Conservation (phyloP, 2,888 invertebrate species). For the Aelia acuminata region DNA sequence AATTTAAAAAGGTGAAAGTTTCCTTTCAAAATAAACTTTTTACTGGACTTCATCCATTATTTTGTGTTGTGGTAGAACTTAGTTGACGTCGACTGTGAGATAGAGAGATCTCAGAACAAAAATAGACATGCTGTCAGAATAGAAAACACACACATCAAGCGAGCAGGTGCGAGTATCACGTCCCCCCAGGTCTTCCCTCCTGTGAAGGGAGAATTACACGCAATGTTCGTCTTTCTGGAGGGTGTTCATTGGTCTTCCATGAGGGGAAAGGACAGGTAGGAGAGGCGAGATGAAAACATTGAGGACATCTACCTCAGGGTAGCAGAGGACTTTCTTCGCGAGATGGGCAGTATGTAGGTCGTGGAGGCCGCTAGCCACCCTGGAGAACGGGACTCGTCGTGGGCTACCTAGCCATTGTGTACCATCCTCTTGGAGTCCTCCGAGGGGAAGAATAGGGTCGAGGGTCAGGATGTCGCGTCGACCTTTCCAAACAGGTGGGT, state of each 20-base stretch:
- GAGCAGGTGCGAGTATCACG: slow-evolving; percentile 2
- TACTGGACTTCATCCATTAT: not conserved
- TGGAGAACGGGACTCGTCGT: slow-evolving; percentile 30
- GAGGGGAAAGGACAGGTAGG: slow-evolving; percentile 21
- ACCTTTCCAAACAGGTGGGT: too few species aligned
- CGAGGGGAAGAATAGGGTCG: not conserved
- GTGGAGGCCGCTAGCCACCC: slow-evolving; percentile 19
- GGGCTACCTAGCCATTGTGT: not conserved
- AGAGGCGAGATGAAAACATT: slow-evolving; percentile 39
- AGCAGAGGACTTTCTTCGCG: slow-evolving; percentile 25
- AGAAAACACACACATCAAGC: not conserved
- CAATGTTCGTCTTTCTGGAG: not conserved
- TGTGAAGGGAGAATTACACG: slow-evolving; percentile 24
- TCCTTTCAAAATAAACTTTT: too few species aligned
- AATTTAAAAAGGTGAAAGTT: too few species aligned
- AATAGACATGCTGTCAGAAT: not conserved
- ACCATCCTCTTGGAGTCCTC: not conserved
- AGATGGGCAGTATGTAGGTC: slow-evolving; percentile 5
- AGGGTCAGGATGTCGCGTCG: not conserved
- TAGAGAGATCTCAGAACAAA: not conserved
- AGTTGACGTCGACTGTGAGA: not conserved
- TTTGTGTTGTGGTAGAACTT: not conserved
- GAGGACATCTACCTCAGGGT: slow-evolving; percentile 35
- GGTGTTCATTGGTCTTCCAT: slow-evolving; percentile 11
- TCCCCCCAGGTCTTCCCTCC: not conserved